Percentiles rank a stretch among this genome's conserved stretches.
Evolutionary conservation across 2,888 invertebrate genomes (phyloP).

Genomic region (Abscondita cerata): DNA sequence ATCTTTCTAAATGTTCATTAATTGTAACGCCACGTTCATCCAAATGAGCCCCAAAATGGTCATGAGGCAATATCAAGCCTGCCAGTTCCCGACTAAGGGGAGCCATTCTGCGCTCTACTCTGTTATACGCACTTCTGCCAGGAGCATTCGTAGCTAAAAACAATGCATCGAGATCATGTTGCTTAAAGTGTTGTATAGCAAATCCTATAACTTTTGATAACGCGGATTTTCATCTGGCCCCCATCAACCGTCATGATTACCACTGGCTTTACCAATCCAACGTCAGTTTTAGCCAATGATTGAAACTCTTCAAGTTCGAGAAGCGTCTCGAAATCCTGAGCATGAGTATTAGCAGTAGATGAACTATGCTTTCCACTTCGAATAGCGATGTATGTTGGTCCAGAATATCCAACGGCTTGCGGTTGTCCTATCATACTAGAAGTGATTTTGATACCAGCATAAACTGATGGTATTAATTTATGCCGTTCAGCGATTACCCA

Average conservation of each 20-base stretch:
- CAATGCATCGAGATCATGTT: too few species aligned
- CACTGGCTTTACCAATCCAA: constrained; percentile 40
- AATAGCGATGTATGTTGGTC: constrained; percentile 52
- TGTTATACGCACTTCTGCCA: too few species aligned
- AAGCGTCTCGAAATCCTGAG: constrained; percentile 18
- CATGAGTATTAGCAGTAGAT: constrained; percentile 34
- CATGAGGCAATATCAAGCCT: too few species aligned
- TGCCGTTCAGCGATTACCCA: constrained; percentile 24
- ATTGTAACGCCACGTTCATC: not conserved
- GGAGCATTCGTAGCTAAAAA: too few species aligned
- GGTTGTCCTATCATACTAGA: constrained; percentile 42
- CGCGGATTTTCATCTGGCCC: constrained; percentile 46
- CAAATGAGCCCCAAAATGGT: too few species aligned
- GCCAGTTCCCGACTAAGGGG: too few species aligned
- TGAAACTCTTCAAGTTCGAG: constrained; percentile 21
- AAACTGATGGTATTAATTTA: constrained; percentile 41
- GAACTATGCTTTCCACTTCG: constrained; percentile 39
- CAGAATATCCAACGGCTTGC: constrained; percentile 50
- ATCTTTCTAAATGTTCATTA: not conserved
- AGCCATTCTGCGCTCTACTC: too few species aligned
- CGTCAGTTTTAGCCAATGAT: constrained; percentile 24
- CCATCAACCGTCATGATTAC: constrained; percentile 43
- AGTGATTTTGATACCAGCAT: constrained; percentile 39
- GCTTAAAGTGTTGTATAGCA: too few species aligned
- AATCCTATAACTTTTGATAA: too few species aligned